A percentile compares a stretch with the other conserved stretches of the same genome.
Conservation (phyloP, 2,888 invertebrate genomes). For the Halictus quadricinctus region DNA sequence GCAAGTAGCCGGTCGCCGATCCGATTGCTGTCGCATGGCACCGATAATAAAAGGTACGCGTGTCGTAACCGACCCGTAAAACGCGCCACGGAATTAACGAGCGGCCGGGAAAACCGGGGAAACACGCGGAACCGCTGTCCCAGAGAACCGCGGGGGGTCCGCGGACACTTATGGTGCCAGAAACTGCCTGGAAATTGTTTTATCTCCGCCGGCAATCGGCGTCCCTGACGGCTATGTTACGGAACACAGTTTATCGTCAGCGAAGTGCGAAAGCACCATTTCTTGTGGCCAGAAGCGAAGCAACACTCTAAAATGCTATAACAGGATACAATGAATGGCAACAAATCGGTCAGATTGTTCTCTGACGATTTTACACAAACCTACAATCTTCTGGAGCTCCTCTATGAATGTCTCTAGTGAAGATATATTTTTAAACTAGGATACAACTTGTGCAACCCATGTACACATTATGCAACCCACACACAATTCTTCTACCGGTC, state of each 20-base stretch:
- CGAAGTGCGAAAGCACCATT: neutral
- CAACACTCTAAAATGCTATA: neutral
- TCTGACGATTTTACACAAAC: neutral
- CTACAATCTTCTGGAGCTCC: neutral
- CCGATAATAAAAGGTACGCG: slow-evolving; percentile 60
- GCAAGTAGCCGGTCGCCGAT: slow-evolving; percentile 59
- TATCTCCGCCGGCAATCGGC: neutral
- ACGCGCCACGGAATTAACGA: slow-evolving; percentile 22
- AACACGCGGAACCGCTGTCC: neutral
- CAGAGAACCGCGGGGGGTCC: neutral
- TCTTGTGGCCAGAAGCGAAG: neutral
- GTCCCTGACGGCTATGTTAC: neutral
- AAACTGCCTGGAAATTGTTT: slow-evolving; percentile 5
- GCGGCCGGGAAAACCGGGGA: neutral
- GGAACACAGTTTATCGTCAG: neutral
- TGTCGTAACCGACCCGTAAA: slow-evolving; percentile 50
- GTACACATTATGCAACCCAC: no score
- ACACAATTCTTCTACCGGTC: no score
- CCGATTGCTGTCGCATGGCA: slow-evolving; percentile 65
- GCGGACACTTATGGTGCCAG: slow-evolving; percentile 1
- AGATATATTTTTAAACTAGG: no score
- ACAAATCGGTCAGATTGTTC: neutral
- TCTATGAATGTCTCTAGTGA: no score
- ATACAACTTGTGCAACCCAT: no score
- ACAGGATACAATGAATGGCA: neutral